Evolutionary conservation across 2,113 vertebrate genomes (phyloP).

Genomic region (Pipa parva): DNA sequence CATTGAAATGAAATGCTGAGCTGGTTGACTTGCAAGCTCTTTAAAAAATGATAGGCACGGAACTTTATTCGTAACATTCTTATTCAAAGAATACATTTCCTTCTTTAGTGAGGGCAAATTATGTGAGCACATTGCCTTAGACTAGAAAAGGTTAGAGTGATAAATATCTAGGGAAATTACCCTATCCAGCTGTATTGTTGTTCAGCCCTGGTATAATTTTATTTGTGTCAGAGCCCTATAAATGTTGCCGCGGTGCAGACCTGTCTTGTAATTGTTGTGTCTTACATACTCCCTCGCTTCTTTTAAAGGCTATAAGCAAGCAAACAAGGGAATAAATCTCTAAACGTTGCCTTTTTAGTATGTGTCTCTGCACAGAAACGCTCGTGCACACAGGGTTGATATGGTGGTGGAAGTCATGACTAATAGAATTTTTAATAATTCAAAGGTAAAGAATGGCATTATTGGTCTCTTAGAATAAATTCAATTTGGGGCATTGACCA

Average conservation of each 20-base stretch:
- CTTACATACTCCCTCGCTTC: too few species aligned
- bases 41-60: neutral
- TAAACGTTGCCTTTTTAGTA: too few species aligned
- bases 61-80: neutral
- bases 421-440: too few species aligned
- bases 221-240: neutral
- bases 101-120: neutral
- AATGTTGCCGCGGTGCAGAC: neutral
- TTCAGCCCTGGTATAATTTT: neutral
- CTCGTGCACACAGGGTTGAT: too few species aligned
- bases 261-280: neutral
- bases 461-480: too few species aligned
- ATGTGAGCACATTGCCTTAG: neutral
- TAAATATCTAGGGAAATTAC: neutral
- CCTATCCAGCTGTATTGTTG: neutral
- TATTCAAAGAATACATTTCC: neutral
- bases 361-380: too few species aligned
- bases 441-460: too few species aligned
- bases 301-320: neutral
- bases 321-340: too few species aligned
- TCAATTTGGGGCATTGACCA: too few species aligned
- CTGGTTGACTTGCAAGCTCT: neutral
- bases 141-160: neutral
- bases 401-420: too few species aligned
- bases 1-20: neutral